These are phyloP conservation scores for Nipponacmea schrenckii DNA, from an alignment of 2,888 invertebrate genomes.

Conservation along the genomic window DNA sequence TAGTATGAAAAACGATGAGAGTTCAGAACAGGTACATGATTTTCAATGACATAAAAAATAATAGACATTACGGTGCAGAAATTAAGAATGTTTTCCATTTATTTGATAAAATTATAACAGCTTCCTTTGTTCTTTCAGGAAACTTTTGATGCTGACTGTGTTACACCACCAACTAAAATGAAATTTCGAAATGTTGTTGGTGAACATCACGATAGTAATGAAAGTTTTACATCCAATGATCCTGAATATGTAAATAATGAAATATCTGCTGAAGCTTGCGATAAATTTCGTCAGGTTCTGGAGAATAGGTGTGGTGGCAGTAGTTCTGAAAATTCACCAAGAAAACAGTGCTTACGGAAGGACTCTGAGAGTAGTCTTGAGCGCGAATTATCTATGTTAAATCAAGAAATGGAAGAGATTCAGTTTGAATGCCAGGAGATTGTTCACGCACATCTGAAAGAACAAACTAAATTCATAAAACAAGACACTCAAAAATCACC, in stretches of 20 bases:
- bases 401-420: slow-evolving; percentile 74
- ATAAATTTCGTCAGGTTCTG: slow-evolving; percentile 59
- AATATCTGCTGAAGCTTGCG: slow-evolving; percentile 56
- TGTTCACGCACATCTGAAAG: slow-evolving; percentile 62
- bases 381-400: slow-evolving; percentile 72
- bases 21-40: slow-evolving; percentile 60
- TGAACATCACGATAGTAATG: slow-evolving; percentile 64
- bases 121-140: slow-evolving; percentile 45
- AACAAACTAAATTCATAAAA: slow-evolving; percentile 27
- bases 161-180: slow-evolving; percentile 29
- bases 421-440: slow-evolving; percentile 69
- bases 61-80: too few relatives aligned
- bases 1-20: slow-evolving; percentile 65
- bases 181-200: slow-evolving; percentile 40
- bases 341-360: slow-evolving; percentile 41
- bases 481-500: slow-evolving; percentile 51
- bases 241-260: slow-evolving; percentile 44
- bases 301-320: slow-evolving; percentile 50
- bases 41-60: too few relatives aligned
- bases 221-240: slow-evolving; percentile 58
- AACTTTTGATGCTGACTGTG: slow-evolving; percentile 56
- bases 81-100: background rate
- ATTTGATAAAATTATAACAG: background rate
- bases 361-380: slow-evolving; percentile 68
- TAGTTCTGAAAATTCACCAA: slow-evolving; percentile 30